These are phyloP conservation scores for Gavia stellata DNA, from an alignment of 2,113 vertebrate species.

Conservation along the genomic window DNA sequence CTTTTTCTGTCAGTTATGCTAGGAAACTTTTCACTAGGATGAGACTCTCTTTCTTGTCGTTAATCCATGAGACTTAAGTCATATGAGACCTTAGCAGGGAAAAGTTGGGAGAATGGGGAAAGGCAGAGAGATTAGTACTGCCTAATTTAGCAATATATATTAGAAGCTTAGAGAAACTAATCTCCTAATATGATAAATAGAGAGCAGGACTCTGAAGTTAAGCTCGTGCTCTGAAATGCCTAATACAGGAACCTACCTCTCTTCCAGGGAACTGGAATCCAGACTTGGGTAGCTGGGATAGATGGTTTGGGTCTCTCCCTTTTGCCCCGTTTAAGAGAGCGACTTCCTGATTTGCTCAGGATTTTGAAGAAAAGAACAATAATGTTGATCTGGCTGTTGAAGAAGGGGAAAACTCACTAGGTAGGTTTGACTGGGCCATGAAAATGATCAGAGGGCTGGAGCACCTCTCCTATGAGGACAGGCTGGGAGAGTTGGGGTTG, in stretches of 20 bases:
- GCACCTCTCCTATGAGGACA: no score
- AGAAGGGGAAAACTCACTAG: no score
- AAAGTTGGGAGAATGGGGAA: neutral
- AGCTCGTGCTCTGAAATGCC: neutral
- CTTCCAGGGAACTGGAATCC: neutral
- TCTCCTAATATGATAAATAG: neutral
- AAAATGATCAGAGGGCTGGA: no score
- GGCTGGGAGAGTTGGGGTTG: no score
- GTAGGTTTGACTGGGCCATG: neutral
- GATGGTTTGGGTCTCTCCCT: neutral
- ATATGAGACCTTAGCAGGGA: neutral
- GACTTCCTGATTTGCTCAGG: neutral
- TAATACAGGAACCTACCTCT: neutral
- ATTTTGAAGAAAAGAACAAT: neutral
- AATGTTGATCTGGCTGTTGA: neutral
- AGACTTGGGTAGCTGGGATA: neutral
- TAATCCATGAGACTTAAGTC: neutral
- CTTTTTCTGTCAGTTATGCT: neutral
- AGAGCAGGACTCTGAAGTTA: neutral
- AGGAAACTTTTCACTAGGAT: neutral
- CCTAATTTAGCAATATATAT: neutral
- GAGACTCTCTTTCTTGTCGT: neutral
- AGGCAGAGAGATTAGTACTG: neutral
- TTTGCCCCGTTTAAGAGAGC: neutral
- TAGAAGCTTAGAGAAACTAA: neutral